Base-by-base conservation (phyloP, 2,113 vertebrate genomes). In the Stictonetta naevosa region DNA sequence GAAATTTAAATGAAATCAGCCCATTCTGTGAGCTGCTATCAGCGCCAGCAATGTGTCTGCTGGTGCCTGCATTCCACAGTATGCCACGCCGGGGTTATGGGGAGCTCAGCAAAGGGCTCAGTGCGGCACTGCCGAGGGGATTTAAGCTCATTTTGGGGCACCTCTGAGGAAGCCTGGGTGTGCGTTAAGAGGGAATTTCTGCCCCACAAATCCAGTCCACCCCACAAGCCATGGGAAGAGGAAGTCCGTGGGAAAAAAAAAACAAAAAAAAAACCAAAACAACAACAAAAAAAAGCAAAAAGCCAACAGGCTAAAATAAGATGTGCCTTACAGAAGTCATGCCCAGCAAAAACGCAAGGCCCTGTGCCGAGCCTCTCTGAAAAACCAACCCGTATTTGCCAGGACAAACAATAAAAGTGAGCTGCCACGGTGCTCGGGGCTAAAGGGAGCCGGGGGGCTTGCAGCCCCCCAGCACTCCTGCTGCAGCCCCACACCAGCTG, bases 1-100 rank as follows among this genome's bases (percentile, higher is more conserved):
- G 8, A 71, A 53, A 92, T 88, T 87, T 88, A 91, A 96, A 91
- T 71, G 44, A 90, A 96, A 95, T 78, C 63, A 94, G 73, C 85
- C 91, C 62, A 6, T 31, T 29, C 11, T 11, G 38, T 23, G 13
- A 36, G 62, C 36, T 40, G 60, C 36, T 38, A 36, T 36, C 25
- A 17, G 36, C 25, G 26, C 59, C 34, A 16, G 34, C 23, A 22
- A 14, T 38, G 60, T n/a, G n/a, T 16, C 34, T 25, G 10, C 23
- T 14, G 34, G 59, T 34, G 34, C 34, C 25, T 63, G 34, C 60
- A 26, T 63, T 34, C 60, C 14, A 13, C 23, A 7, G 23, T 25
- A 17, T 36, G 25, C 60, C 25, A 38, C 15, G 60, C 34, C 34
- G 6, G 14, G 36, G 36, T 26, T 64, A 10, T 6, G 25, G 62